These are phyloP conservation scores for Clarias magur DNA, from an alignment of 2,113 vertebrate genomes.

Conservation along the genomic window DNA sequence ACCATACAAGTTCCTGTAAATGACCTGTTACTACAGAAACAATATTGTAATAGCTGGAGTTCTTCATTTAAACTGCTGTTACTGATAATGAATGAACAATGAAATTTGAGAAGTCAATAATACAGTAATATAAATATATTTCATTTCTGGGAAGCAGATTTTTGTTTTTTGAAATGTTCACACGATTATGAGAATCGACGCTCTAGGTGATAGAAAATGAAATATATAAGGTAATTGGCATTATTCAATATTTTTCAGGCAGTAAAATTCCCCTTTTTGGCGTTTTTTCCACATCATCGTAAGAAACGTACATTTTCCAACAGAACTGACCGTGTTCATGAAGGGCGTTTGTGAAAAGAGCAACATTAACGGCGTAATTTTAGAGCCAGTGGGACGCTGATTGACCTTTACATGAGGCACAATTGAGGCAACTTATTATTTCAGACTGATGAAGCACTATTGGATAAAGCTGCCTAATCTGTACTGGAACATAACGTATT, in stretches of 20 bases:
- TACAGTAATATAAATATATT: neutral
- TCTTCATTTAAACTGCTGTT: neutral
- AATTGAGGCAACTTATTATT: conserved; percentile 35
- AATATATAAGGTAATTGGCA: conserved; percentile 4
- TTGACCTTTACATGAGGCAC: conserved; percentile 39
- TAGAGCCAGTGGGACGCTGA: conserved; percentile 36
- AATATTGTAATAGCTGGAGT: neutral
- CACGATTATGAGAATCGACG: neutral
- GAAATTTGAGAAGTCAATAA: neutral
- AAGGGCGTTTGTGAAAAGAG: conserved; percentile 20
- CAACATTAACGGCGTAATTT: conserved; percentile 15
- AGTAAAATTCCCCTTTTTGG: neutral
- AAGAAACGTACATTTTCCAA: neutral
- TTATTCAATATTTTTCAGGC: neutral
- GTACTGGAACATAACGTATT: conserved; percentile 35
- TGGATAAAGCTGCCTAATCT: conserved; percentile 39
- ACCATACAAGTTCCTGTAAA: neutral
- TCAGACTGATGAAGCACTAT: conserved; percentile 37
- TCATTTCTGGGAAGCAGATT: neutral
- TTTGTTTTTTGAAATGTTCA: neutral
- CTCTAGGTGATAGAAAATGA: neutral
- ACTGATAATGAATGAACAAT: neutral
- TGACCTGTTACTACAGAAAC: neutral
- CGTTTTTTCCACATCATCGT: neutral
- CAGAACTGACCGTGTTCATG: neutral